These are phyloP conservation scores for Campylomormyrus tamandua DNA, from an alignment of 2,113 vertebrate genomes.

Conservation along the genomic window DNA sequence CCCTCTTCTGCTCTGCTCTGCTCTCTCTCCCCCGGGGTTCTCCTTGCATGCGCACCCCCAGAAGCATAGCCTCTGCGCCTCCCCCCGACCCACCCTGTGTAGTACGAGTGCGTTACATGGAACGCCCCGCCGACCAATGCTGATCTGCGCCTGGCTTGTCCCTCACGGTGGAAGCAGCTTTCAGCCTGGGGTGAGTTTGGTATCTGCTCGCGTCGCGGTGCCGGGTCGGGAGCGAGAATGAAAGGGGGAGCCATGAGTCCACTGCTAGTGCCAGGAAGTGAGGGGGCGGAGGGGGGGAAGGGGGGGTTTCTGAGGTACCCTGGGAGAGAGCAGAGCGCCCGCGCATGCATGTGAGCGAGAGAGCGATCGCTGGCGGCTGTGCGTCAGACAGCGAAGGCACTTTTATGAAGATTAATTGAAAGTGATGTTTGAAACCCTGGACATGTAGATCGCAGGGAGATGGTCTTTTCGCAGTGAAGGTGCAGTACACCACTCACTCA, in stretches of 20 bases:
- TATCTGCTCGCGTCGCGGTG: not conserved
- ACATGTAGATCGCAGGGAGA: not conserved
- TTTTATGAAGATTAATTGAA: constrained; percentile 3
- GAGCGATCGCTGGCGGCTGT: not conserved
- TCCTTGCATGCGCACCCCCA: not conserved
- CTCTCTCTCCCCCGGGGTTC: not conserved
- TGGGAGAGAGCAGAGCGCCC: not conserved
- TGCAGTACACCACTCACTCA: not conserved
- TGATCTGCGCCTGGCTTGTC: not conserved
- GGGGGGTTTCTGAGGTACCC: not conserved
- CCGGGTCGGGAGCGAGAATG: not conserved
- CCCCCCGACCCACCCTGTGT: not conserved
- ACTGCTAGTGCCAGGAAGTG: not conserved
- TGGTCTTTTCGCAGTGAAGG: not conserved
- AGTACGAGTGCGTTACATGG: not conserved
- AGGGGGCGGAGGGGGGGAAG: not conserved
- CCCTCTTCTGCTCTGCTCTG: not conserved
- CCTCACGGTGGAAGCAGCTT: not conserved
- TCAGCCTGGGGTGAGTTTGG: not conserved
- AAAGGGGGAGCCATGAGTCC: not conserved
- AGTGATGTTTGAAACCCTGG: not conserved
- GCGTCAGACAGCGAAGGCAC: not conserved
- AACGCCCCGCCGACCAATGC: not conserved
- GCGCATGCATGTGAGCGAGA: not conserved
- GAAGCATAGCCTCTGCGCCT: not conserved